Evolutionary conservation across 1,140 invertebrate genomes (phyloP).

Genomic region (Bombus difficillimus): DNA sequence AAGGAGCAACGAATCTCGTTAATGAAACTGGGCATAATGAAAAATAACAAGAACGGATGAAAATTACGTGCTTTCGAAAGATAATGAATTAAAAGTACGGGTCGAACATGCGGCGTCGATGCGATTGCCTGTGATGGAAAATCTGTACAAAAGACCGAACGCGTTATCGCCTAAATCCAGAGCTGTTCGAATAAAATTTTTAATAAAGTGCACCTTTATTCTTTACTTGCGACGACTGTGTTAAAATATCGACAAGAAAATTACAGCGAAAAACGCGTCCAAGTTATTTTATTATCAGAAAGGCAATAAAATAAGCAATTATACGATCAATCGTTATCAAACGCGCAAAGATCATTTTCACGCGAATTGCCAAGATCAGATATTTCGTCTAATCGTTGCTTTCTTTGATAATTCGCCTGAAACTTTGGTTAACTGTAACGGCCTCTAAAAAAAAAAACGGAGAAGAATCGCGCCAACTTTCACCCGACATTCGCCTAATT

Average conservation of each 20-base stretch:
- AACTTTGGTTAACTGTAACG: not conserved
- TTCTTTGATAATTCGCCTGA: not conserved
- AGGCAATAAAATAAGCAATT: slow-evolving; percentile 21
- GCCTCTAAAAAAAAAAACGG: rapidly evolving
- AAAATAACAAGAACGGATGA: not conserved
- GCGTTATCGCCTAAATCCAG: not conserved
- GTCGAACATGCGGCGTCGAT: not conserved
- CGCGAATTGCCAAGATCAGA: not conserved
- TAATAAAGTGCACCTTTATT: not conserved
- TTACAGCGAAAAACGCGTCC: not conserved
- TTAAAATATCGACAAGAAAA: not conserved
- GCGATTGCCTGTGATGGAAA: not conserved
- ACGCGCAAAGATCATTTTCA: not conserved
- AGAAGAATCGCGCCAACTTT: no score
- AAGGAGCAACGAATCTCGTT: no score
- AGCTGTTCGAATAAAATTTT: not conserved
- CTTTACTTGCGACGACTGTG: not conserved
- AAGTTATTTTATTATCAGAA: slow-evolving; percentile 8
- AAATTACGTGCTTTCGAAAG: rapidly evolving
- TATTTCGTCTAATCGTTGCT: not conserved
- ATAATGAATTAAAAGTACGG: not conserved
- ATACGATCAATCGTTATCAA: slow-evolving; percentile 20
- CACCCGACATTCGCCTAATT: rapidly evolving
- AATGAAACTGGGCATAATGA: no score
- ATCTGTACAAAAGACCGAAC: not conserved